A percentile compares a stretch with the other conserved stretches of the same genome.
These are phyloP conservation scores for Dicerorhinus sumatrensis DNA, from an alignment of 2,113 vertebrate genomes.

Conservation along the genomic window DNA sequence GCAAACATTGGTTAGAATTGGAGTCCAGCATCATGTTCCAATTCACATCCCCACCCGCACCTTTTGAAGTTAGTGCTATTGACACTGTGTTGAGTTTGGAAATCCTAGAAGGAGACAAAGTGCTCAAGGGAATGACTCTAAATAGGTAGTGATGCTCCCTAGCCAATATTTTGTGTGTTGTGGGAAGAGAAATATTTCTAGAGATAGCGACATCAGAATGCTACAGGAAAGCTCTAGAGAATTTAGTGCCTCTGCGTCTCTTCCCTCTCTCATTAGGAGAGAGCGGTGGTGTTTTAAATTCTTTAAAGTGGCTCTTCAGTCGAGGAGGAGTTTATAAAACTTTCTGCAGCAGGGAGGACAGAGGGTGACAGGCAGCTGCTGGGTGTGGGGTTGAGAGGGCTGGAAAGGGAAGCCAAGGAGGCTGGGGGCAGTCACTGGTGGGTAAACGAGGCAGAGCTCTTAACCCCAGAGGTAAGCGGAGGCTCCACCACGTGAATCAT, in stretches of 20 bases:
- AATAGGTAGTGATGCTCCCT: constrained; percentile 34
- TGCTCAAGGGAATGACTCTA: constrained; percentile 44
- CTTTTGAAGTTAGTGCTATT: neutral
- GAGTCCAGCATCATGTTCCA: neutral
- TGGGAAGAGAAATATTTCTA: constrained; percentile 67
- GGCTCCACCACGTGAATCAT: neutral
- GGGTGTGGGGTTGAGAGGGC: constrained; percentile 27
- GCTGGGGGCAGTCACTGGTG: neutral
- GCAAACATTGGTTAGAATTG: neutral
- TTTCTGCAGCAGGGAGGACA: constrained; percentile 63
- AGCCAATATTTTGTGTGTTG: constrained; percentile 62
- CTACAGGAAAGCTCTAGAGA: constrained; percentile 71
- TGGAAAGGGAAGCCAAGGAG: neutral
- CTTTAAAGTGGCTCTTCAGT: constrained; percentile 83
- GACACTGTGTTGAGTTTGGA: neutral
- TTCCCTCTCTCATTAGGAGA: constrained; percentile 76
- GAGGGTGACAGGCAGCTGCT: constrained; percentile 41
- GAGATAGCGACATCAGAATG: constrained; percentile 49
- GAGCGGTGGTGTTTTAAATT: constrained; percentile 43
- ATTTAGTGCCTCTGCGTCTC: constrained; percentile 56
- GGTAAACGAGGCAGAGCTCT: constrained; percentile 66
- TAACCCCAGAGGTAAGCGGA: constrained; percentile 53
- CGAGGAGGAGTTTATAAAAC: constrained; percentile 84
- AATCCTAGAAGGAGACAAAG: constrained; percentile 59
- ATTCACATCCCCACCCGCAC: neutral